Conservation (phyloP, 2,113 vertebrate species). For the Rafetus swinhoei region DNA sequence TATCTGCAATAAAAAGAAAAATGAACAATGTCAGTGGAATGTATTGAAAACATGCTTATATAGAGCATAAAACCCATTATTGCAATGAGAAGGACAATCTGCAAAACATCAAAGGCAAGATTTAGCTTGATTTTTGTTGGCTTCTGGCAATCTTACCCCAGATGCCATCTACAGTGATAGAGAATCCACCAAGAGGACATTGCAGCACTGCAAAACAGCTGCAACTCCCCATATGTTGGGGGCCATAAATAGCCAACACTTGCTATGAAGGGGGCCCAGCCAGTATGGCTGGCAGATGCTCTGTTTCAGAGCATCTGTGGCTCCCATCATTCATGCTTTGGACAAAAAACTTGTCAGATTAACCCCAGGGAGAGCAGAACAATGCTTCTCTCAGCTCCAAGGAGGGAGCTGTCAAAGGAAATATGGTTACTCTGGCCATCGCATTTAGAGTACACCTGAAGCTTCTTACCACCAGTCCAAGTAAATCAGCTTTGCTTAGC, state of each 20-base stretch:
- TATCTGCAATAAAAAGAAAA: slow-evolving; percentile 55
- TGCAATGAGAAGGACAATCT: slow-evolving; percentile 51
- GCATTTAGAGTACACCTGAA: not conserved
- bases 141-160: not conserved
- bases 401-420: not conserved
- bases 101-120: not conserved
- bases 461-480: not conserved
- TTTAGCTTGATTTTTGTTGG: slow-evolving; percentile 21
- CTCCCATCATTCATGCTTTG: not conserved
- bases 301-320: not conserved
- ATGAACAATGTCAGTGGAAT: slow-evolving; percentile 68
- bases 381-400: not conserved
- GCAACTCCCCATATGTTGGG: not conserved
- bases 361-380: not conserved
- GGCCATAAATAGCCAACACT: not conserved
- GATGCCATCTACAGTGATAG: not conserved
- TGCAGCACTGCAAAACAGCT: not conserved
- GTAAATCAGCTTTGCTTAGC: not conserved
- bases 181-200: not conserved
- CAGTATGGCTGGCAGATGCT: not conserved
- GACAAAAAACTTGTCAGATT: not conserved
- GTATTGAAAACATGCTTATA: slow-evolving; percentile 26
- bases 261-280: not conserved
- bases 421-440: not conserved
- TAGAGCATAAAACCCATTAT: slow-evolving; percentile 31